Base-by-base conservation (phyloP, 37 sponge, comb jelly and placozoan species). In the Ephydatia muelleri region DNA sequence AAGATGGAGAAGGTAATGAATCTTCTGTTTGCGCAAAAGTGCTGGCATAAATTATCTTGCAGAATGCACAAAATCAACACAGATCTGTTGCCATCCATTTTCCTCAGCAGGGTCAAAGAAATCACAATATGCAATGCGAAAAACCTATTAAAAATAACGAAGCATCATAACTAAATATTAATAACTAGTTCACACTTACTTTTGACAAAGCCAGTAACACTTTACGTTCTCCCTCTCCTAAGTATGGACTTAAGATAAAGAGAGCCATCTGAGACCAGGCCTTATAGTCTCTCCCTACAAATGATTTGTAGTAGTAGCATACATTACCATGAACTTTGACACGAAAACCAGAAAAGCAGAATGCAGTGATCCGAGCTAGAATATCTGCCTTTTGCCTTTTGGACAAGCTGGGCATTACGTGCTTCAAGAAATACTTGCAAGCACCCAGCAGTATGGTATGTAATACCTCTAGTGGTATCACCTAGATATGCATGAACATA, bases 241-340 rank as follows among this genome's bases (percentile, higher is more conserved):
- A n/a, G n/a, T n/a, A n/a, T n/a, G n/a, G n/a, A n/a, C n/a, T n/a
- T n/a, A n/a, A n/a, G n/a, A 81, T 39, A 38, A 79, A 86, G 27
- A 78, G 72, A 47, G 65, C 82, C 82, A 82, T 82, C 73, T 82
- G 82, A 26, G 57, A 39, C 82, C 82, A 82, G 27, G 35, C n/a
- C 72, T 82, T 82, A 40, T 26, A 81, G 30, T 81, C 57, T 35
- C 82, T 36, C 28, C 82, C 82, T 13, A 82, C 73, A 70, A 71
- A 82, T 28, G 82, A 82, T n/a, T 71, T n/a, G 72, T 47, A 43
- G 30, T 68, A 68, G 47, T 64, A 36, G 27, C 38, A 37, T 30
- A 83, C 39, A 39, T 83, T 83, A 36, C 76, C 35, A 57, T 49
- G 26, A 19, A 83, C 57, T 21, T 39, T 29, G 3, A 19, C 64